Conservation (phyloP, 2,113 vertebrate species). For the Podarcis muralis region DNA sequence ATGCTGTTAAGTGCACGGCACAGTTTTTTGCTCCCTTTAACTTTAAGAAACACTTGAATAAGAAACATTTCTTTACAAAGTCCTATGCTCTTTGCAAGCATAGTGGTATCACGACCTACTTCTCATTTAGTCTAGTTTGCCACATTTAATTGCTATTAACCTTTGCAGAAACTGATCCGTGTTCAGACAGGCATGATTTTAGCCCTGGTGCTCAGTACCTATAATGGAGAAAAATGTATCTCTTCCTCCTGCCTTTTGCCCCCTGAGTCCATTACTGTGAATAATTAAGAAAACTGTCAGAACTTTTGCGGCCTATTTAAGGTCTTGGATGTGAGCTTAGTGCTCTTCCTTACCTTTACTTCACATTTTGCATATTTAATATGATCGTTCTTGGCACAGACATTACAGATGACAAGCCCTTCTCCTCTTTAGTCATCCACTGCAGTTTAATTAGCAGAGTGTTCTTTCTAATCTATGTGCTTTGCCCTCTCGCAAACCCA, state of each 20-base stretch:
- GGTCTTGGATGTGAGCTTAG: slow-evolving; percentile 68
- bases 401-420: slow-evolving; percentile 76
- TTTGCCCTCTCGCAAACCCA: slow-evolving; percentile 79
- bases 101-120: slow-evolving; percentile 84
- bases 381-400: slow-evolving; percentile 71
- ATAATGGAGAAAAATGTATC: slow-evolving; percentile 82
- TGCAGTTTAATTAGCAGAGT: slow-evolving; percentile 83
- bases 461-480: slow-evolving; percentile 78
- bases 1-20: slow-evolving; percentile 42
- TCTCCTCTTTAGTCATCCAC: slow-evolving; percentile 73
- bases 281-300: slow-evolving; percentile 86
- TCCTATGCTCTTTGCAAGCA: slow-evolving; percentile 80
- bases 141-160: slow-evolving; percentile 90
- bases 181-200: slow-evolving; percentile 86
- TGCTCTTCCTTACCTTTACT: slow-evolving; percentile 75
- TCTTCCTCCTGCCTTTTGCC: slow-evolving; percentile 80
- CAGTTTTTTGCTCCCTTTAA: slow-evolving; percentile 40
- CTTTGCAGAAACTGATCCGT: slow-evolving; percentile 86
- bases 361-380: slow-evolving; percentile 81
- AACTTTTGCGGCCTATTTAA: slow-evolving; percentile 74
- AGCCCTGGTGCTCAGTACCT: slow-evolving; percentile 79
- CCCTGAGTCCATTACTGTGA: slow-evolving; percentile 77
- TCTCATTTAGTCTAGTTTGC: slow-evolving; percentile 86
- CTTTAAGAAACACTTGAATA: slow-evolving; percentile 67
- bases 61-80: slow-evolving; percentile 72